Evolutionary conservation across 2,888 invertebrate genomes (phyloP), one percentile per base, ranked within the genome.

Genomic region (Caenorhabditis sp.): DNA sequence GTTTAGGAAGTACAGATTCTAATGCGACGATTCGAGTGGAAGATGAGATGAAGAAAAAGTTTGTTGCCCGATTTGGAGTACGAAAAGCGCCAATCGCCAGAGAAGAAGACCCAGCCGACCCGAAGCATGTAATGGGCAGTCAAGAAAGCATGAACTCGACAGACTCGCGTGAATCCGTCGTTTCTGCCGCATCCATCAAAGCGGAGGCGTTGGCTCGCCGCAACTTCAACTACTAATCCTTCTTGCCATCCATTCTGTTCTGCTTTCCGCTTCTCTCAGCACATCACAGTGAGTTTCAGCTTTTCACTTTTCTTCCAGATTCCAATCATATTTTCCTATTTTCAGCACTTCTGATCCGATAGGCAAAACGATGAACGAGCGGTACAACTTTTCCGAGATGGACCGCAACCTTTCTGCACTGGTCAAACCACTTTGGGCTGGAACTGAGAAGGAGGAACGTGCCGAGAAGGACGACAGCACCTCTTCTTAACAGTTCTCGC

Each of bases 141-240:
- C 72, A 84, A 50, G 88, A 88, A 51, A 78, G 79, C 18, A 76
- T 84, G 67, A 64, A 86, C 35, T 85, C 85, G 1, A 86, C 88
- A 6, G 88, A 86, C 67, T 86, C 86, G 11, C 64, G 88, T 15
- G 90, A 90, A 68, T 84, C 84, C 20, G 88, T 90, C 11, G 87
- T 90, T 44, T 86, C 86, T 2, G 89, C 87, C 11, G 87, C 89
- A 13, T 86, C 87, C 11, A 84, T 88, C 68, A 83, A 81, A 71
- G 89, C 89, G 28, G 90, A 90, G 78, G 81, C 74, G 37, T 81
- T 81, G 53, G 83, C 88, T 51, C 83, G 89, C 24, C 80, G 90
- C 60, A 83, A 89, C 64, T 90, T 90, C 84, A 88, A 90, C 77
- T 90, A 90, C 71, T 89, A 81, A 76, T 72, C 64, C 68, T 81